phyloP scores from a whole-genome alignment of 2,113 vertebrate species.

The Sclerurus mexicanus region DNA sequence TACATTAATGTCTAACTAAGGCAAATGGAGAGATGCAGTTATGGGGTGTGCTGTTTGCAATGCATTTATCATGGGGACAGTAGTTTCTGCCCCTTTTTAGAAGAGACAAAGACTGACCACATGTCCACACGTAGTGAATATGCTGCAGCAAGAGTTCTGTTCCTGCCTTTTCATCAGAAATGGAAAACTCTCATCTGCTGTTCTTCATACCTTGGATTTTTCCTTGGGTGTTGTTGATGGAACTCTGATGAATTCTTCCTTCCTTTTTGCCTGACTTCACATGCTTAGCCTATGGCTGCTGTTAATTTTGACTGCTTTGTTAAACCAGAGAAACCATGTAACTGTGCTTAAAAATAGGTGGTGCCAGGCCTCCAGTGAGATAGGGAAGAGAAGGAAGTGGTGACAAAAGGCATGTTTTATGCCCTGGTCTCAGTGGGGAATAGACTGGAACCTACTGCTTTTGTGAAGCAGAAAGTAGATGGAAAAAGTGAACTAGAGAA shows the following conservation, averaged over 20 bases:
- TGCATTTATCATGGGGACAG: background rate
- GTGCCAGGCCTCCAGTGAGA: background rate
- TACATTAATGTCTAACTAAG: background rate
- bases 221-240: background rate
- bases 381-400: background rate
- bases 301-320: background rate
- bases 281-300: background rate
- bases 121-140: fast-evolving
- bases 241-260: fast-evolving
- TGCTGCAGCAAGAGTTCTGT: background rate
- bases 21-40: background rate
- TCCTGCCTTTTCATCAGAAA: background rate
- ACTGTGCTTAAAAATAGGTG: background rate
- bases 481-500: background rate
- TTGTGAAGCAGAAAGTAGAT: background rate
- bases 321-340: background rate
- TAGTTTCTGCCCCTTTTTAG: fast-evolving
- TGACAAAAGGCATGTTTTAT: background rate
- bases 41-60: background rate
- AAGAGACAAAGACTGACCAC: background rate
- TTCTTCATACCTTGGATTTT: background rate
- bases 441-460: background rate
- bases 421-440: background rate
- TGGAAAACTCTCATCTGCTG: background rate
- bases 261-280: background rate